These are phyloP conservation scores for Vanessa atalanta DNA, from an alignment of 1,140 invertebrate genomes.

Conservation along the genomic window DNA sequence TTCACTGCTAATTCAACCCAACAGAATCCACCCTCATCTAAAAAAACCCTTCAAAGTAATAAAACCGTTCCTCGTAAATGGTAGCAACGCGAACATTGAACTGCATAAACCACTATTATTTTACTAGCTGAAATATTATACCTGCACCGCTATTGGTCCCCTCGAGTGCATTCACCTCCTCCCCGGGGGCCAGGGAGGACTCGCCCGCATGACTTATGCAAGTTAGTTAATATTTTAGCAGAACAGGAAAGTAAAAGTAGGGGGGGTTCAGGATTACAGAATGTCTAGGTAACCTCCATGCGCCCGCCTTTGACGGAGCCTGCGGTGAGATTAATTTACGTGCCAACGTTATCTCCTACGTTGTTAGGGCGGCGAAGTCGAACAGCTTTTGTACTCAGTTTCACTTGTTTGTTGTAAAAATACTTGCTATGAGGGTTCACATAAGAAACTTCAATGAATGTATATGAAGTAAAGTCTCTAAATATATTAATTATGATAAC, in stretches of 20 bases:
- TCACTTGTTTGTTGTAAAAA: not conserved
- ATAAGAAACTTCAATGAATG: not conserved
- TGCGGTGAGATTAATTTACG: conserved; percentile 37
- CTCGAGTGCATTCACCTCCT: conserved; percentile 60
- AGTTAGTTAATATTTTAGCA: conserved; percentile 66
- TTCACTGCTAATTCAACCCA: not conserved
- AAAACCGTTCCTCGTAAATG: conserved; percentile 3
- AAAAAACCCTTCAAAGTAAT: not conserved
- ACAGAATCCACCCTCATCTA: not conserved
- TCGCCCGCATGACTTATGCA: conserved; percentile 62
- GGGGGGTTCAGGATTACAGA: conserved; percentile 41
- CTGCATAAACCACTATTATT: conserved; percentile 44
- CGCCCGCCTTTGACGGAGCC: conserved; percentile 22
- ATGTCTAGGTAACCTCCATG: conserved; percentile 34
- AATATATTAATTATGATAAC: too few species aligned
- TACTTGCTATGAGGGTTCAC: not conserved
- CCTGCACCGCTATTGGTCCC: conserved; percentile 35
- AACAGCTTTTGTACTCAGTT: not conserved
- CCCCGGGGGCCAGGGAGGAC: conserved; percentile 29
- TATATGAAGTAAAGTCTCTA: too few species aligned
- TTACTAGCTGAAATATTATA: conserved; percentile 49
- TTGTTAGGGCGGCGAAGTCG: not conserved
- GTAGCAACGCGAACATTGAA: conserved; percentile 46
- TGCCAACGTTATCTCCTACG: conserved; percentile 17
- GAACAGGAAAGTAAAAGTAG: conserved; percentile 63